Conservation (phyloP, 1,140 invertebrate genomes). For the Drosophila biarmipes region DNA sequence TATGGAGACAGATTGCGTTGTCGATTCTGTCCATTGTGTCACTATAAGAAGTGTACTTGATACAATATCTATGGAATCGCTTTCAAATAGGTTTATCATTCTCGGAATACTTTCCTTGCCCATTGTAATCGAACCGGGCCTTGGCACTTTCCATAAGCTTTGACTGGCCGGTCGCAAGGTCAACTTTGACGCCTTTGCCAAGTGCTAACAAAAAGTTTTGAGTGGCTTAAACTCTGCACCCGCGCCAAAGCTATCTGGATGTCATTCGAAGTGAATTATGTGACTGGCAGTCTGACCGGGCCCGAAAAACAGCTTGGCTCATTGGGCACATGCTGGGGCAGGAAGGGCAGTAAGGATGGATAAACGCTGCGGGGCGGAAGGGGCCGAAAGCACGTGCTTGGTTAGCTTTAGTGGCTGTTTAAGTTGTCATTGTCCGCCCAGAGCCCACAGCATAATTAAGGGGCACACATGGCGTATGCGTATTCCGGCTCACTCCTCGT, state of each 20-base stretch:
- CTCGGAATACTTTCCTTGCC: neutral
- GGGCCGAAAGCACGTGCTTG: constrained; percentile 59
- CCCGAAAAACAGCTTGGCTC: constrained; percentile 64
- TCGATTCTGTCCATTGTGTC: no score
- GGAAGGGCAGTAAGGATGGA: neutral
- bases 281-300: constrained; percentile 49
- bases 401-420: constrained; percentile 69
- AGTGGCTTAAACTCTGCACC: constrained; percentile 43
- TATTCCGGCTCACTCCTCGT: constrained; percentile 52
- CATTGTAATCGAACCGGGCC: constrained; percentile 9
- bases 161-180: constrained; percentile 60
- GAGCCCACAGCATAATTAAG: constrained; percentile 68
- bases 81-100: neutral
- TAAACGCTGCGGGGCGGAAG: constrained; percentile 5
- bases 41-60: no score
- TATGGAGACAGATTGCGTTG: no score
- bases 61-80: no score
- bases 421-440: constrained; percentile 60
- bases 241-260: constrained; percentile 36
- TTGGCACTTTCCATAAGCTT: constrained; percentile 54
- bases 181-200: constrained; percentile 62
- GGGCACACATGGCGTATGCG: constrained; percentile 72
- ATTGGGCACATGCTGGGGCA: constrained; percentile 48
- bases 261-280: constrained; percentile 77
- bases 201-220: constrained; percentile 74